Base-by-base conservation (phyloP, 2,888 invertebrate genomes). In the Himalopsyche japonica region DNA sequence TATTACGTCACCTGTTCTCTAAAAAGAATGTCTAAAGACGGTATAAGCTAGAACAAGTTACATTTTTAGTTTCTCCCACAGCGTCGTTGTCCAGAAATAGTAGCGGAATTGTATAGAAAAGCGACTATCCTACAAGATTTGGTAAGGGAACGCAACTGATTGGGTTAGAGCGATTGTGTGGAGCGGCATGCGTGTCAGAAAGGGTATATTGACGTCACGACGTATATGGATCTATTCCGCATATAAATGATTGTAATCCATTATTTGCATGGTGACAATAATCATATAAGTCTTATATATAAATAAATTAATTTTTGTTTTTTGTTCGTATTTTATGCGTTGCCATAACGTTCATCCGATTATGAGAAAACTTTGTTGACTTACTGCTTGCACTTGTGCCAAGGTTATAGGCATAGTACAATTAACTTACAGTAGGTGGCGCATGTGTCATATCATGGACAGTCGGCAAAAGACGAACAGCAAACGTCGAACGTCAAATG, bases 41-140 rank as follows among this genome's bases (percentile, higher is more conserved):
- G 43, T 15, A 4, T 15, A 43, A 43, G 43, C 43, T 43, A 3
- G 12, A 43, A 15, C 15, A 6, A 43, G 43, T 43, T 15, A 15
- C 43, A 43, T 15, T 43, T 43, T 15, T 43, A 0, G 3, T 27
- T n/a, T 70, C 30, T 4, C 15, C 4, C 18, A 2, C 12, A 0
- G 34, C 37, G 37, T 6, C 5, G n/a, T 85, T 83, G 83, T 85
- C 83, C 79, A 32, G 81, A 83, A 85, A 83, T 83, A 81, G 83
- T 85, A 81, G 83, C 79, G 83, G 79, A 85, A 81, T 85, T 83
- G 85, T 83, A 85, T 85, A 76, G 85, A 85, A 85, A 83, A 81
- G 81, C 78, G 83, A 83, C 81, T 83, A 81, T 85, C 85, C 85
- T 83, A 85, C 57, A 85, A 85, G 85, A 83, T 85, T 85, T 77